Percentiles rank a stretch among this genome's conserved stretches.
phyloP scores from a whole-genome alignment of 2,888 invertebrate species.

The Osedax frankpressi region DNA sequence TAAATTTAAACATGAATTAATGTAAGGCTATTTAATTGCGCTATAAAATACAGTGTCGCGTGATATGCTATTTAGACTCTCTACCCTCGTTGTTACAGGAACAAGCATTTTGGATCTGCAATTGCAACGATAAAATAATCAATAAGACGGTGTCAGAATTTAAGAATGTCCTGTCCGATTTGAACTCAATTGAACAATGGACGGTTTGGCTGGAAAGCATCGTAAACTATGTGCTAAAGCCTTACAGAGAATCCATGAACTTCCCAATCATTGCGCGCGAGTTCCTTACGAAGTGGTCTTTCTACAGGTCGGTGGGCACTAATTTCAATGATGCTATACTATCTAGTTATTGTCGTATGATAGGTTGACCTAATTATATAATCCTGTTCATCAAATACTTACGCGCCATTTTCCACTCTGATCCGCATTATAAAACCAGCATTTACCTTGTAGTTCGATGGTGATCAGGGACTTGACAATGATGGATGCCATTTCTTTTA shows the following conservation, averaged over 20 bases:
- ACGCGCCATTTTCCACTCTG: no score
- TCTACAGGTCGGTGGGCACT: conserved; percentile 89
- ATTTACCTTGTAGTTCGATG: conserved; percentile 80
- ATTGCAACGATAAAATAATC: conserved; percentile 74
- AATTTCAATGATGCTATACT: no score
- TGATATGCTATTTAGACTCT: no score
- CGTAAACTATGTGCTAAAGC: conserved; percentile 74
- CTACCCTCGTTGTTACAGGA: conserved; percentile 42
- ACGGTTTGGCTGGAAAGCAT: conserved; percentile 89
- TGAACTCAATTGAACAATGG: conserved; percentile 90
- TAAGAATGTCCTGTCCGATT: conserved; percentile 55
- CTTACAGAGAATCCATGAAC: conserved; percentile 59
- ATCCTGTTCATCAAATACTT: no score
- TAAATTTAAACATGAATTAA: no score
- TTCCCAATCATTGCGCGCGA: conserved; percentile 53
- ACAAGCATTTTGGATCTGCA: conserved; percentile 92
- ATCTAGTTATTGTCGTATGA: no score
- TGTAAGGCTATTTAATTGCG: no score
- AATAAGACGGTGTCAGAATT: conserved; percentile 80
- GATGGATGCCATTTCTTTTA: conserved; percentile 90
- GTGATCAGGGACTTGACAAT: conserved; percentile 91
- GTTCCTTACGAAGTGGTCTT: conserved; percentile 94
- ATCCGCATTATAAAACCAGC: no score
- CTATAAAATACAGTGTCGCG: no score
- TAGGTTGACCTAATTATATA: no score